Evolutionary conservation across 2,888 invertebrate genomes (phyloP), one percentile per base, ranked within the genome.

Genomic region (Eilema depressum): DNA sequence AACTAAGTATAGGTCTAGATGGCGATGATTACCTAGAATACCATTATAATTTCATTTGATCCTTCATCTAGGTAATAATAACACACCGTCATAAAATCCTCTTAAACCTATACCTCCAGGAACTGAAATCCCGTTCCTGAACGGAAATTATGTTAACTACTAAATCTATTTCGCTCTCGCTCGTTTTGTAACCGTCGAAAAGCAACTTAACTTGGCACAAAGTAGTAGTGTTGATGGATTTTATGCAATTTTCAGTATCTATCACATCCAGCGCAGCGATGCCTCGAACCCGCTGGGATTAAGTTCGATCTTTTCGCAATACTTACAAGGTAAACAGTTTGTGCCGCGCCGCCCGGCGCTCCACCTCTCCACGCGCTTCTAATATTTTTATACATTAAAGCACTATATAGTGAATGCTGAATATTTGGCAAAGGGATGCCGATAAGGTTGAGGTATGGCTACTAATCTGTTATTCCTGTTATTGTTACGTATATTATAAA

Each of bases 161-260:
- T 75, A 81, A 77, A 76, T 77, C 70, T 78, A 74, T 75, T 74
- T 81, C 78, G 71, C 66, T 76, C 68, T 66, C 69, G 74, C 69
- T 80, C 79, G 68, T 78, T 81, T 78, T 78, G 77, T 76, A 81
- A 76, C 81, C 78, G 76, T 84, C 78, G 79, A 82, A 86, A 78
- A 85, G 83, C 81, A 84, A 76, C 83, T 86, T 79, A 83, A 82
- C 79, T 83, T 78, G 73, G 79, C 89, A 91, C 89, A 93, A 92
- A 92, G 91, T 90, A 88, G 88, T 87, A 85, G 90, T 91, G 91
- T 91, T 95, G 95, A 95, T 94, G 91, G 95, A 94, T 94, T 94
- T 94, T 95, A 95, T 95, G 95, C 94, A 95, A 95, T 95, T 94
- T 95, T 93, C 94, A 93, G 93, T 94, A 95, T 95, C 95, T 94